Evolutionary conservation across 2,888 invertebrate genomes (phyloP).

Genomic region (Oscheius sp.): DNA sequence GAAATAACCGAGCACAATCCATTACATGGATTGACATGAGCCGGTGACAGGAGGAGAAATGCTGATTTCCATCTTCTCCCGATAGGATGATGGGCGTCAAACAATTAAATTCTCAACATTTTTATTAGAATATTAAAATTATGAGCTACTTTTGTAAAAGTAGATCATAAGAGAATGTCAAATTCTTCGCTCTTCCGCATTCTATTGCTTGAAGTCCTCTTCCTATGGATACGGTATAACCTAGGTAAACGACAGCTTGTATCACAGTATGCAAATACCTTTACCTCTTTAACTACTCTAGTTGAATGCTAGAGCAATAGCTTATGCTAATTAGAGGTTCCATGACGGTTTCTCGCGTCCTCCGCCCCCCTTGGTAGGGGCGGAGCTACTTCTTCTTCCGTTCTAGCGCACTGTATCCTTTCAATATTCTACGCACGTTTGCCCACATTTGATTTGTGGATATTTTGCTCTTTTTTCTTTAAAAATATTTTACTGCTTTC

Average conservation of each 20-base stretch:
- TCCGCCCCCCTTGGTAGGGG: conserved; percentile 16
- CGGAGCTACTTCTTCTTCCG: conserved; percentile 21
- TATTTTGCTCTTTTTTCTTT: too few relatives aligned
- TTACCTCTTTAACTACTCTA: conserved; percentile 14
- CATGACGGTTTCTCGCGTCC: conserved; percentile 21
- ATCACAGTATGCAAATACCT: conserved; percentile 19
- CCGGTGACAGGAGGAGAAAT: conserved; percentile 1
- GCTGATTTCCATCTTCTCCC: conserved; percentile 6
- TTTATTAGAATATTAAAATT: too few relatives aligned
- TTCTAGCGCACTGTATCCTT: conserved; percentile 14
- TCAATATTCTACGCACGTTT: neutral
- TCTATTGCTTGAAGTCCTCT: too few relatives aligned
- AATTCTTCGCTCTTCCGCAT: too few relatives aligned
- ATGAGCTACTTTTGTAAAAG: too few relatives aligned
- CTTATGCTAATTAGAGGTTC: conserved; percentile 28
- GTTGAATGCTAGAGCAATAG: conserved; percentile 27
- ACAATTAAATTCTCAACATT: too few relatives aligned
- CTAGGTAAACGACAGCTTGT: too few relatives aligned
- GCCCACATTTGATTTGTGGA: too few relatives aligned
- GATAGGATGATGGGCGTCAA: neutral
- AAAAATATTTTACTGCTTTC: too few relatives aligned
- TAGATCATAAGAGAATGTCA: too few relatives aligned
- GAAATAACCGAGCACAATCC: conserved; percentile 12
- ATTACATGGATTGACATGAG: too few relatives aligned
- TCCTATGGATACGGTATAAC: too few relatives aligned